Base-by-base conservation (phyloP, 2,888 invertebrate genomes). In the Cantharis rustica region DNA sequence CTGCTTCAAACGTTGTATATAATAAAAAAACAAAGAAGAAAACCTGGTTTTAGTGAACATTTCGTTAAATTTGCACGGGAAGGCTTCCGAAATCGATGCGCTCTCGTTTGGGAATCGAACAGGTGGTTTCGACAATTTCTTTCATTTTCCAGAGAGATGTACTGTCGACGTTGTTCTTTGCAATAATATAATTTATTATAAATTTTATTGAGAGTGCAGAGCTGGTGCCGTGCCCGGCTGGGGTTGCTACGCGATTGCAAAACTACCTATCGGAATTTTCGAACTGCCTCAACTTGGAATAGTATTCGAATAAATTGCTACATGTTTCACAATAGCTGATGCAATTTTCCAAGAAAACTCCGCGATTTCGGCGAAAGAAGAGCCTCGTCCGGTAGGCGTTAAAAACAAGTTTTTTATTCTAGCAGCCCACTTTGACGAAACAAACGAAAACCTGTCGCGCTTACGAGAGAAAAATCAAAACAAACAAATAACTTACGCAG, bases 401-500 rank as follows among this genome's bases (percentile, higher is more conserved):
- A 7, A 47, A 31, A 47, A 47, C 47, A 7, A 47, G 47, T 47
- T 7, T 47, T 47, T 9, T 23, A 9, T 9, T 10, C 10, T 27
- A 0, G 26, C 3, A 27, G 10, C 26, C 26, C 10, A 10, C 10
- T 27, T 27, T 1, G 23, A 3, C 5, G 5, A n/a, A n/a, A n/a
- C 0, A 47, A 27, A 7, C 47, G 1, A 47, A n/a, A 47, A 47
- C n/a, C 47, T 47, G n/a, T 47, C n/a, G 0, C 4, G 31, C n/a
- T 1, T n/a, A 7, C 1, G 4, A 7, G 1, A 47, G 4, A n/a
- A n/a, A 47, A 47, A n/a, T 5, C n/a, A 47, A 47, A 47, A 47
- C n/a, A 47, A 47, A 47, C 47, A n/a, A 47, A 87, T 47, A 16
- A 88, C 88, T 88, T 85, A 89, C 88, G 78, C 86, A 86, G 82